Percentiles rank a stretch among this genome's conserved stretches.
Conservation (phyloP, 2,113 vertebrate genomes). For the Phaetusa simplex region DNA sequence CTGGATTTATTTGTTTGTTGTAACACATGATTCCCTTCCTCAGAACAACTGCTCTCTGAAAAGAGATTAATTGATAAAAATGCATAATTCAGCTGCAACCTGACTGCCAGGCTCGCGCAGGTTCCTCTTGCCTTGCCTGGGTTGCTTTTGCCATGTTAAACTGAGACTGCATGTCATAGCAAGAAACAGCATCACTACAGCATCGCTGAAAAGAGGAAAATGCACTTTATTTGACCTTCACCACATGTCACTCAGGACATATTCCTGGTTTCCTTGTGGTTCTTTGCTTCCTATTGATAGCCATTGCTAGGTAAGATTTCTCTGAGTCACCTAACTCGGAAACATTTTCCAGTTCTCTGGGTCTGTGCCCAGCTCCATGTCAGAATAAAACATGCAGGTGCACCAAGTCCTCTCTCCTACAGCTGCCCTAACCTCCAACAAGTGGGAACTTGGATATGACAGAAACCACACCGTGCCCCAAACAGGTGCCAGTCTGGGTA, state of each 20-base stretch:
- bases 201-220: neutral
- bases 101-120: neutral
- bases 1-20: neutral
- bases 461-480: neutral
- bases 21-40: neutral
- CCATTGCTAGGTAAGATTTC: neutral
- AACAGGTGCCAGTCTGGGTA: neutral
- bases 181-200: neutral
- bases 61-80: neutral
- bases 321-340: neutral
- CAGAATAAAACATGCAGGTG: neutral
- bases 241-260: neutral
- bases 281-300: neutral
- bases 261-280: neutral
- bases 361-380: neutral
- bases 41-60: neutral
- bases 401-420: neutral
- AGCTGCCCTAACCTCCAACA: neutral
- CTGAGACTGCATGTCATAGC: fast-evolving
- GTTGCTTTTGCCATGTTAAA: neutral
- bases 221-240: neutral
- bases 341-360: neutral
- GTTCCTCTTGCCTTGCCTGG: neutral
- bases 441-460: neutral
- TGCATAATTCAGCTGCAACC: neutral